phyloP scores from a whole-genome alignment of 2,888 invertebrate genomes.

The Diarsia mendica region DNA sequence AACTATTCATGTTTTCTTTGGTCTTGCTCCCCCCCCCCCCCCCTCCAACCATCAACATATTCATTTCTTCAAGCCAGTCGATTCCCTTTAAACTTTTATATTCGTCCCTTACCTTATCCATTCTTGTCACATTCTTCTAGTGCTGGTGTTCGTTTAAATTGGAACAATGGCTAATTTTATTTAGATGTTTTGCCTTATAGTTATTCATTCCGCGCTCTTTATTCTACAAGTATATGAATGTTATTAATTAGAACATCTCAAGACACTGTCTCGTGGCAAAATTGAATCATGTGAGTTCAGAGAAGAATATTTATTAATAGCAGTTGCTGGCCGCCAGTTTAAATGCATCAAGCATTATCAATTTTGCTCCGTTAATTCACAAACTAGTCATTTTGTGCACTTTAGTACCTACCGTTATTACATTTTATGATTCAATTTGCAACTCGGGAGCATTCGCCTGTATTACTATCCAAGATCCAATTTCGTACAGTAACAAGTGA shows the following conservation, averaged over 20 bases:
- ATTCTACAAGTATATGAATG: neutral
- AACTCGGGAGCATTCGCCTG: neutral
- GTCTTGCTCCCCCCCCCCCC: too few species aligned
- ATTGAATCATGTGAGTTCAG: neutral
- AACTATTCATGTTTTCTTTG: too few species aligned
- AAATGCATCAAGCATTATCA: neutral
- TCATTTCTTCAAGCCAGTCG: too few species aligned
- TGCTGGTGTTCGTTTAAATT: too few species aligned
- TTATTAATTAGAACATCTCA: neutral
- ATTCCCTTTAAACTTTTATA: too few species aligned
- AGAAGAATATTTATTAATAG: constrained; percentile 5
- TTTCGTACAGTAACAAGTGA: neutral
- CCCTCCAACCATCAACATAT: too few species aligned
- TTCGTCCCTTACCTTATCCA: too few species aligned
- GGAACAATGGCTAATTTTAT: neutral
- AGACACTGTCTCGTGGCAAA: neutral
- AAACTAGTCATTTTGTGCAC: too few species aligned
- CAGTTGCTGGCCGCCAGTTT: neutral
- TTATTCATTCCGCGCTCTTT: neutral
- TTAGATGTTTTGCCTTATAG: neutral
- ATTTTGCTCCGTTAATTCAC: constrained; percentile 1
- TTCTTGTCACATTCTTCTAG: too few species aligned
- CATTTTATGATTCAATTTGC: neutral
- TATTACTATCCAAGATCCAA: neutral
- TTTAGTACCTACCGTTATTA: neutral